Conservation (phyloP, 2,113 vertebrate species). For the Poecile atricapillus region DNA sequence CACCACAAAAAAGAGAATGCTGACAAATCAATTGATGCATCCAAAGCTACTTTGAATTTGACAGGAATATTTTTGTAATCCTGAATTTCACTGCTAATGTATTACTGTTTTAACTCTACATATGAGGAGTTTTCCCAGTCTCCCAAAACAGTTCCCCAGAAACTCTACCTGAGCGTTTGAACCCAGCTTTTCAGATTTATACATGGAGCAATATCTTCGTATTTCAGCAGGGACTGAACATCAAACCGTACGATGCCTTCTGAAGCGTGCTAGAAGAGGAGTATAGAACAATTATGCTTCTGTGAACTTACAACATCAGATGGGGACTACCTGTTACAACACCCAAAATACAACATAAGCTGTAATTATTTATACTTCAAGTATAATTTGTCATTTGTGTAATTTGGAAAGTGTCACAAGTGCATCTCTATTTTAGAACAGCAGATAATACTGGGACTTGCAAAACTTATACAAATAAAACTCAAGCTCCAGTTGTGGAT, state of each 20-base stretch:
- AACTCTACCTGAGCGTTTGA: constrained; percentile 88
- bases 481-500: rapidly evolving
- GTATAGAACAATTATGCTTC: not conserved
- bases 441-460: not conserved
- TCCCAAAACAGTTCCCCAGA: not conserved
- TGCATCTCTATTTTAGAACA: not conserved
- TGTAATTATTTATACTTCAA: not conserved
- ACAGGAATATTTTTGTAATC: not conserved
- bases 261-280: constrained; percentile 83
- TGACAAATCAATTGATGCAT: not conserved
- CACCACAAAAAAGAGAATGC: not conserved
- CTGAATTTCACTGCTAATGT: not conserved
- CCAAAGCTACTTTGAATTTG: not conserved
- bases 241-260: constrained; percentile 93
- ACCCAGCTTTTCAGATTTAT: constrained; percentile 97
- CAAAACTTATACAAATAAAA: not conserved
- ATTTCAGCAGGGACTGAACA: constrained; percentile 86
- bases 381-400: rapidly evolving
- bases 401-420: not conserved
- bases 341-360: not conserved
- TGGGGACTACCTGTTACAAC: not conserved
- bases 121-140: not conserved
- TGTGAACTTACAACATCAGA: not conserved
- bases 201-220: constrained; percentile 91
- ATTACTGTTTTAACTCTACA: not conserved